phyloP scores from a whole-genome alignment of 2,113 vertebrate species.

The Ploceus nigricollis region DNA sequence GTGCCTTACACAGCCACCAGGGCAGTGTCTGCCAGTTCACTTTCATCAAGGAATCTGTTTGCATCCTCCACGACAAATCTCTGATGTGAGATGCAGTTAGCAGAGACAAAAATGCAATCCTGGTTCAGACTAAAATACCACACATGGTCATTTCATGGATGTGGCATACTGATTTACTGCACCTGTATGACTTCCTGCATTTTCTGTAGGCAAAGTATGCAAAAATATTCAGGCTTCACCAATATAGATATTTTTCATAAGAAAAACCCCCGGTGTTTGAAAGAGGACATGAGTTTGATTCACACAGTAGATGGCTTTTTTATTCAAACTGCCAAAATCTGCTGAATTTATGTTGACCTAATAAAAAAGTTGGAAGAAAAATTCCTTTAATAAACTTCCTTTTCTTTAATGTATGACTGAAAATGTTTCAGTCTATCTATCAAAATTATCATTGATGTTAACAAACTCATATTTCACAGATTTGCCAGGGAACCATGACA shows the following conservation, averaged over 20 bases:
- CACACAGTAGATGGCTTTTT: background rate
- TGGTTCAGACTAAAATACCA: background rate
- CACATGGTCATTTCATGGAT: accelerated
- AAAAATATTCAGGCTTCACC: background rate
- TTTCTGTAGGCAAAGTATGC: background rate
- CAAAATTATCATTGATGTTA: background rate
- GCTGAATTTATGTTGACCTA: background rate
- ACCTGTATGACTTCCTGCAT: background rate
- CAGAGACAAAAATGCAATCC: background rate
- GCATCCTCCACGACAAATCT: background rate
- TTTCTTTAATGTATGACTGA: background rate
- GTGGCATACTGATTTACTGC: background rate
- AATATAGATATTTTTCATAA: background rate
- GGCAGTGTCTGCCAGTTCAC: background rate
- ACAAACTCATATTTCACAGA: background rate
- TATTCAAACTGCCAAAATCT: background rate
- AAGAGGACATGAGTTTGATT: background rate
- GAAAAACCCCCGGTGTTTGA: background rate
- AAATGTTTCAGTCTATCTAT: background rate
- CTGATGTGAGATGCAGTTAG: background rate
- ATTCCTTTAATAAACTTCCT: background rate
- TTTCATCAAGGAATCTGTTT: background rate
- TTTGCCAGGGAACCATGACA: background rate
- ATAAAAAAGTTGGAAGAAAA: background rate
- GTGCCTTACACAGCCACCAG: background rate